phyloP scores from a whole-genome alignment of 2,888 invertebrate species.

The Lithophane semibrunnea region DNA sequence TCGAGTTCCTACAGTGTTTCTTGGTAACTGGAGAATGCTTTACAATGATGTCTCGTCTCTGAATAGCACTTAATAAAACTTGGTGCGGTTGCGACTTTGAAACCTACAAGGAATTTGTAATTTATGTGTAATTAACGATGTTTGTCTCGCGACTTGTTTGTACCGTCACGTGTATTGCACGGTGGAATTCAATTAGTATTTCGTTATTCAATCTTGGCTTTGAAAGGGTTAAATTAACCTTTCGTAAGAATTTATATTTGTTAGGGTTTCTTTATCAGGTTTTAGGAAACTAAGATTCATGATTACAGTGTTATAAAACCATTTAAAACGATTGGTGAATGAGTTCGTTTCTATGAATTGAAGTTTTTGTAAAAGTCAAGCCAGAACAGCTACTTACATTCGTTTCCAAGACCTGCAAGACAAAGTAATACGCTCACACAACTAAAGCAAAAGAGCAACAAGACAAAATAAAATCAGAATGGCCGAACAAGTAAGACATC shows the following conservation, averaged over 20 bases:
- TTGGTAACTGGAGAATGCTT: conserved; percentile 65
- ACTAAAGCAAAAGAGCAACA: conserved; percentile 61
- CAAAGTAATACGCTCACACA: conserved; percentile 27
- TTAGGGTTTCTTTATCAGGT: conserved; percentile 5
- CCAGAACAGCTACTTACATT: neutral
- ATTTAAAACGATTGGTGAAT: neutral
- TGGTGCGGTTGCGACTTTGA: conserved; percentile 59
- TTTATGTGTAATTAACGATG: conserved; percentile 61
- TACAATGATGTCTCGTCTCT: conserved; percentile 61
- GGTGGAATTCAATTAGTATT: conserved; percentile 53
- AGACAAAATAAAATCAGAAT: conserved; percentile 76
- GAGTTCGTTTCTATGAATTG: neutral
- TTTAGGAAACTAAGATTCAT: neutral
- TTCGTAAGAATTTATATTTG: conserved; percentile 2
- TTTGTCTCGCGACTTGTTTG: conserved; percentile 54
- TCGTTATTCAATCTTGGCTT: conserved; percentile 53
- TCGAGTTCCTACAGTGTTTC: conserved; percentile 70
- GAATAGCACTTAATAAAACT: conserved; percentile 66
- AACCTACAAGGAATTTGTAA: conserved; percentile 60
- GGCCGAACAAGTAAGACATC: conserved; percentile 74
- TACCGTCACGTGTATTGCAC: conserved; percentile 40
- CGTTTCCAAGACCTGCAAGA: conserved; percentile 33
- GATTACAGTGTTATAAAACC: neutral
- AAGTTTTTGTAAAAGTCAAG: neutral
- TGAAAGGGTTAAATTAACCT: conserved; percentile 32